A percentile compares a stretch with the other conserved stretches of the same genome.
These are phyloP conservation scores for Eumaeus atala DNA, from an alignment of 1,140 invertebrate genomes.

Conservation along the genomic window DNA sequence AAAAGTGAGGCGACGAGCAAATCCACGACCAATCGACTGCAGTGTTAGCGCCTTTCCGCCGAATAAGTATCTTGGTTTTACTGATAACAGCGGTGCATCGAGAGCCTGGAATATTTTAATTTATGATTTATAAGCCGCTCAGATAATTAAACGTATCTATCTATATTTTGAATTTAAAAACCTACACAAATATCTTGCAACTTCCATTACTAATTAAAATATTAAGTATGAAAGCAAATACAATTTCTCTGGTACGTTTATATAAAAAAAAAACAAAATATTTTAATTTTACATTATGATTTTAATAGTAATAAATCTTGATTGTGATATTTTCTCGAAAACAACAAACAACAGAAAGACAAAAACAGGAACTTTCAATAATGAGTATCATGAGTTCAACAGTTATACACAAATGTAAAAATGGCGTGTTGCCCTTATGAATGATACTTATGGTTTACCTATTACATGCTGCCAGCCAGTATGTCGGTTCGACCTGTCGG, in stretches of 20 bases:
- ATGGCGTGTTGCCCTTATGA: slow-evolving; percentile 65
- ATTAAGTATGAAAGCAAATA: no score
- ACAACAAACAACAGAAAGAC: not conserved
- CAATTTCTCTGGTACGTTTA: no score
- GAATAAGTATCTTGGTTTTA: slow-evolving; percentile 75
- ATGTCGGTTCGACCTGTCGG: slow-evolving; percentile 64
- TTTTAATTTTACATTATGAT: no score
- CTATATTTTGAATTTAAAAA: no score
- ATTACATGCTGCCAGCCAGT: slow-evolving; percentile 65
- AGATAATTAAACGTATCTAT: slow-evolving; percentile 8
- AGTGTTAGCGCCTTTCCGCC: slow-evolving; percentile 78
- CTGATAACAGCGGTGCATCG: slow-evolving; percentile 52
- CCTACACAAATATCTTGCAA: no score
- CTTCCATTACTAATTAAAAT: no score
- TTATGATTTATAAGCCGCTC: slow-evolving; percentile 31
- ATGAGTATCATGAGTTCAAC: slow-evolving; percentile 1
- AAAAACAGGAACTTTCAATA: not conserved
- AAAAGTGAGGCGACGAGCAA: slow-evolving; percentile 84
- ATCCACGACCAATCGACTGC: slow-evolving; percentile 82
- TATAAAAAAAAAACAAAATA: no score
- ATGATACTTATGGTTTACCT: slow-evolving; percentile 74
- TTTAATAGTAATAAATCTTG: no score
- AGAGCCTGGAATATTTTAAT: slow-evolving; percentile 60
- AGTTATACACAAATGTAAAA: slow-evolving; percentile 23
- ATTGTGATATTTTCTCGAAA: no score